Evolutionary conservation across 2,797 vertebrate genomes (phyloP).

Genomic region (Karalla daura): DNA sequence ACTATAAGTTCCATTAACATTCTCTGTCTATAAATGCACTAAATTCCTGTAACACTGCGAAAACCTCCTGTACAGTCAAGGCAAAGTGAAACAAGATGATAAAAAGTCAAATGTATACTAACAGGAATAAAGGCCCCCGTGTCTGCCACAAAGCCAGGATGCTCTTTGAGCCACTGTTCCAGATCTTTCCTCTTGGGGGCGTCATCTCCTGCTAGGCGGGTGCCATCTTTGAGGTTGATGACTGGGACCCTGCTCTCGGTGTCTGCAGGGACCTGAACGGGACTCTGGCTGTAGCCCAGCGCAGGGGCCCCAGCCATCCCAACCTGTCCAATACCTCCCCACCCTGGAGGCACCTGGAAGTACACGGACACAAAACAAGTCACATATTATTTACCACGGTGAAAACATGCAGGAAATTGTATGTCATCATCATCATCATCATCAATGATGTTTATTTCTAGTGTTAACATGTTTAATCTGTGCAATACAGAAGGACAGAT

Average conservation of each 20-base stretch:
- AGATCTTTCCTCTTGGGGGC: conserved; percentile 94
- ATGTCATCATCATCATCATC: no score
- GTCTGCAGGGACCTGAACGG: conserved; percentile 83
- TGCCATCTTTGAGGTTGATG: conserved; percentile 98
- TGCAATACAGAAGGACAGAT: no score
- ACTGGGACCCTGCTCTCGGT: conserved; percentile 93
- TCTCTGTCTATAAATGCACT: not conserved
- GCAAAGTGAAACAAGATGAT: not conserved
- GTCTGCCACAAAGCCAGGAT: conserved; percentile 97
- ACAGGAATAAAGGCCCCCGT: conserved; percentile 96
- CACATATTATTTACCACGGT: not conserved
- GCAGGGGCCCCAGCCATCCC: conserved; percentile 79
- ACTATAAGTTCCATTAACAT: not conserved
- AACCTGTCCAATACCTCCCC: conserved; percentile 87
- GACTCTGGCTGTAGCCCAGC: conserved; percentile 78
- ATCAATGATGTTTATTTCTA: no score
- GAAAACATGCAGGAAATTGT: not conserved
- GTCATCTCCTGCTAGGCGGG: conserved; percentile 96
- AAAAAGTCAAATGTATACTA: conserved; percentile 66
- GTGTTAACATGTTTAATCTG: no score
- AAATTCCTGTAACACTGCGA: not conserved
- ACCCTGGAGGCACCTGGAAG: conserved; percentile 86
- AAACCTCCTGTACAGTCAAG: not conserved
- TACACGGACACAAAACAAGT: not conserved
- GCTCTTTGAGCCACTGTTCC: conserved; percentile 94